Evolutionary conservation across 2,113 vertebrate genomes (phyloP).

Genomic region (Oreotrochilus melanogaster): DNA sequence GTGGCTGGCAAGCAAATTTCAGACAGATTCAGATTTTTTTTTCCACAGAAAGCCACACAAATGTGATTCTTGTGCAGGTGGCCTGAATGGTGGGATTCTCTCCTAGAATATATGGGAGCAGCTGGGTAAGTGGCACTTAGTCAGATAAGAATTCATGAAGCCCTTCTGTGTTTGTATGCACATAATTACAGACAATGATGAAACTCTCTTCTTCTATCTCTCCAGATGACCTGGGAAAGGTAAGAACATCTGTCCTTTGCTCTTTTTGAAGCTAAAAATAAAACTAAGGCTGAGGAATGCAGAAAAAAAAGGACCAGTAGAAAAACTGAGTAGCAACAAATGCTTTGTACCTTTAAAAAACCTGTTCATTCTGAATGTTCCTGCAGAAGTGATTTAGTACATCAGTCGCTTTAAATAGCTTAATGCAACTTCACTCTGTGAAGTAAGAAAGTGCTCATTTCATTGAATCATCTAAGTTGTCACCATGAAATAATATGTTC

Average conservation of each 20-base stretch:
- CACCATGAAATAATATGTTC: neutral
- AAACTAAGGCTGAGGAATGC: neutral
- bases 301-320: neutral
- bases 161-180: accelerated
- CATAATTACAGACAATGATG: neutral
- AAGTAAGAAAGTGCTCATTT: neutral
- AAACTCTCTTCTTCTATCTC: neutral
- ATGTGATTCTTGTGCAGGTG: neutral
- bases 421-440: neutral
- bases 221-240: neutral
- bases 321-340: neutral
- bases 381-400: neutral
- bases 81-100: neutral
- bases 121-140: neutral
- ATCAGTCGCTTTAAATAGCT: conserved; percentile 2
- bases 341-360: neutral
- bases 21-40: neutral
- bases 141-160: neutral
- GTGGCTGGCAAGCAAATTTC: neutral
- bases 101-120: neutral
- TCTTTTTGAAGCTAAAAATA: neutral
- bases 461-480: neutral
- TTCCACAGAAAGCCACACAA: accelerated
- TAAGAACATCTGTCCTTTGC: neutral
- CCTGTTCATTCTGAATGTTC: neutral